Evolutionary conservation across 2,888 invertebrate species (phyloP), one percentile per base, ranked within the genome.

Genomic region (Neelides folsomi): DNA sequence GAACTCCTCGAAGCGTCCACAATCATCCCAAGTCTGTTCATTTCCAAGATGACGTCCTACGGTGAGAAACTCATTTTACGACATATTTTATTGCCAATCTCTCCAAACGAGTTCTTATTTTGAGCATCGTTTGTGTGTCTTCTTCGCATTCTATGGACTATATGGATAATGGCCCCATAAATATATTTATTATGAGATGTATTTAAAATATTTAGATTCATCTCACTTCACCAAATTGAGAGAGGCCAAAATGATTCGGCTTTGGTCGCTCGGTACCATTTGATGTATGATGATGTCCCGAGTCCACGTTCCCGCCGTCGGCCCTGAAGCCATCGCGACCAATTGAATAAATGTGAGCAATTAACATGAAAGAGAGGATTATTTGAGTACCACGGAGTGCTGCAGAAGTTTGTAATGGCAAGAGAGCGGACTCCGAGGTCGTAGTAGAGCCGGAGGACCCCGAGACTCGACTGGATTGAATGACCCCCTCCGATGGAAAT

Each of bases 401-500:
- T 87, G 71, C 92, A 92, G 65, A 83, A 85, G 71, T 92, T 90
- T 44, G 92, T 92, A 55, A 93, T 77, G 39, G 92, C 92, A 68
- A 93, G 79, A 71, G 90, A 92, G 45, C 86, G 74, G 52, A 86
- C 88, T 42, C 92, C 92, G 48, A 92, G 76, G 58, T 85, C 83
- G 71, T 92, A 89, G 71, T 89, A 83, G 65, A 86, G 86, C 57
- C 92, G 77, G 55, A 93, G 76, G 49, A 88, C 86, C 13, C 85
- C 88, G 64, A 92, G 73, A 44, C 89, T 90, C 67, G 86, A 88
- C 62, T 89, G 89, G 49, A 93, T 79, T 20, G 86, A 83, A 71
- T 93, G 92, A 8, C 92, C 93, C 38, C 92, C 90, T 73, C 92
- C 92, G 42, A 93, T 82, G 19, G 89, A 92, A 35, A 79, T 75